Evolutionary conservation across 2,797 vertebrate genomes (phyloP).

Genomic region (Sus cebifrons): DNA sequence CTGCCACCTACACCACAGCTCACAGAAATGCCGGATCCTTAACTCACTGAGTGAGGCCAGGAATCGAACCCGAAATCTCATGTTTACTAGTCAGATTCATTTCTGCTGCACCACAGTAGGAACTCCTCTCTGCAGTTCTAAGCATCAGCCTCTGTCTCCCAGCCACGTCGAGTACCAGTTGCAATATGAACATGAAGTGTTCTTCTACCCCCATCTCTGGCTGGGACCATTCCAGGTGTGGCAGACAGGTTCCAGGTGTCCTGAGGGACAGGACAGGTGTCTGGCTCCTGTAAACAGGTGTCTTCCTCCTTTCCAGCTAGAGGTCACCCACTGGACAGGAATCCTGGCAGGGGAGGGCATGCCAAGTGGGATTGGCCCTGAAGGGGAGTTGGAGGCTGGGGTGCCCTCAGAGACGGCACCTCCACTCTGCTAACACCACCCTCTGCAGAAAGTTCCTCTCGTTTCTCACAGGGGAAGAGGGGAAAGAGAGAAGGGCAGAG

Average conservation of each 20-base stretch:
- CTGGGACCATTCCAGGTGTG: background rate
- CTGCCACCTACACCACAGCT: no score
- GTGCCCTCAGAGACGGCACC: fast-evolving
- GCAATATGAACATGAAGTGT: background rate
- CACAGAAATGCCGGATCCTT: no score
- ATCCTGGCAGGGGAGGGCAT: background rate
- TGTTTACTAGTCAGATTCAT: no score
- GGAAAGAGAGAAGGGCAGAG: background rate
- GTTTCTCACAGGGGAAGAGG: background rate
- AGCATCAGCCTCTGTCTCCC: background rate
- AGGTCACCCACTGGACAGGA: background rate
- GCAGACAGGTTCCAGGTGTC: background rate
- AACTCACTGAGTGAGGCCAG: no score
- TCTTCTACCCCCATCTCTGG: background rate
- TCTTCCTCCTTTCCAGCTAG: background rate
- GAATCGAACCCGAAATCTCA: no score
- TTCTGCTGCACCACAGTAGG: no score
- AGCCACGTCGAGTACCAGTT: background rate
- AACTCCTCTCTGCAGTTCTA: background rate
- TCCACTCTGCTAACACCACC: background rate
- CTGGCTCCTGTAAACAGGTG: background rate
- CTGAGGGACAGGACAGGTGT: background rate
- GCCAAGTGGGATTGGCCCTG: fast-evolving
- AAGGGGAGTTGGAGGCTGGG: no score
- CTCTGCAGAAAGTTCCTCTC: background rate